A percentile compares a stretch with the other conserved stretches of the same genome.
phyloP scores from a whole-genome alignment of 2,797 vertebrate genomes.

The Cryptoblepharus egeriae region DNA sequence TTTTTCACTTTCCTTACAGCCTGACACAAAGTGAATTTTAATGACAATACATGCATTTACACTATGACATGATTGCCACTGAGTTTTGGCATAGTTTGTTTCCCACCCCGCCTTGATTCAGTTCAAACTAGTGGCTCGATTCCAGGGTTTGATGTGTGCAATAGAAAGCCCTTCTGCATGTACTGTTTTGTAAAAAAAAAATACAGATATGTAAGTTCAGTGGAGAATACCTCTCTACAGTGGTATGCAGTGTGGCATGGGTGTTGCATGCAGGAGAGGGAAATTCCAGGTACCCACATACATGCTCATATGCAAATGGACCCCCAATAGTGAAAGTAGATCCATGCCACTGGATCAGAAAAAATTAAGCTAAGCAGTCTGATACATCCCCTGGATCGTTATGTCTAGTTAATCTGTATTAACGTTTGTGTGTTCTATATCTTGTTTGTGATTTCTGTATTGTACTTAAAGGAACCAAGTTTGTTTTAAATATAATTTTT shows the following conservation, averaged over 20 bases:
- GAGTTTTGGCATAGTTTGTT: background rate
- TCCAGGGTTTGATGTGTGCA: background rate
- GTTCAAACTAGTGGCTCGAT: background rate
- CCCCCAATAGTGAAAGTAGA: no score
- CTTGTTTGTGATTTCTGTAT: background rate
- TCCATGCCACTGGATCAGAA: no score
- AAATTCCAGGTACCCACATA: background rate
- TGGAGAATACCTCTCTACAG: no score
- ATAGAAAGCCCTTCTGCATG: background rate
- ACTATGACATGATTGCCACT: slow-evolving; percentile 15
- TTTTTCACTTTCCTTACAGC: background rate
- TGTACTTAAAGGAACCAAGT: background rate
- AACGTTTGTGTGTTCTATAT: no score
- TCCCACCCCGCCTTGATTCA: no score
- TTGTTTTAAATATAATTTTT: background rate
- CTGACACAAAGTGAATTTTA: background rate
- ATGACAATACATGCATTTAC: background rate
- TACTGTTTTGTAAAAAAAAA: background rate
- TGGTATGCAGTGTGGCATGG: background rate
- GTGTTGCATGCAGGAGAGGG: background rate
- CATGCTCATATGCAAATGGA: no score
- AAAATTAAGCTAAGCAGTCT: slow-evolving; percentile 11
- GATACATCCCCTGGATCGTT: no score
- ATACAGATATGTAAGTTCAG: no score
- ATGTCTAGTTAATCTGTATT: background rate